phyloP scores from a whole-genome alignment of 2,797 vertebrate species.

The Pseudomugil gertrudae region DNA sequence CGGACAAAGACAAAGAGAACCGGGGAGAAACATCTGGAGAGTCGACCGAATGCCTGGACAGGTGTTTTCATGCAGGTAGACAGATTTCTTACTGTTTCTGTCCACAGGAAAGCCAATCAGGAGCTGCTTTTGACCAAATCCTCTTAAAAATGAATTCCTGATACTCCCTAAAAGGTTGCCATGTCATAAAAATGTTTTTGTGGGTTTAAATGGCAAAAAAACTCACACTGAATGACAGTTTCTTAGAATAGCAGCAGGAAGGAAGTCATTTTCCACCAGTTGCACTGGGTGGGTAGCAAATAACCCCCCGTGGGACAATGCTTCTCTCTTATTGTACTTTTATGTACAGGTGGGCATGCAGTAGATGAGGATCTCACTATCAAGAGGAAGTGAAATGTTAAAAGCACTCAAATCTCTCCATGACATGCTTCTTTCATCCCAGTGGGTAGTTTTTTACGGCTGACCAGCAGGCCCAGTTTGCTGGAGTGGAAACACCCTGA shows the following conservation, averaged over 20 bases:
- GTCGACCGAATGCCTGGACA: no score
- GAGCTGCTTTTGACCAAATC: neutral
- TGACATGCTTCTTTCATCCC: neutral
- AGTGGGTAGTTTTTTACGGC: constrained; percentile 1
- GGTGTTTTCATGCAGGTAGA: no score
- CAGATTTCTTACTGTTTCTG: neutral
- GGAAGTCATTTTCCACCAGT: neutral
- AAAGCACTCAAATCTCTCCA: constrained; percentile 3
- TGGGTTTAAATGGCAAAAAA: neutral
- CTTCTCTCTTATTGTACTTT: neutral
- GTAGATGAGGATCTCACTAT: constrained; percentile 5
- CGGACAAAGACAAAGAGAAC: no score
- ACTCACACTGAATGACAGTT: neutral
- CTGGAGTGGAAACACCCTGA: constrained; percentile 25
- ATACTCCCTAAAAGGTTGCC: neutral
- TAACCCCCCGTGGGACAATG: neutral
- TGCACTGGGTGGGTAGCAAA: neutral
- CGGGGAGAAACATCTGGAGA: no score
- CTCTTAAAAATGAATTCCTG: no score
- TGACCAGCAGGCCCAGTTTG: constrained; percentile 10
- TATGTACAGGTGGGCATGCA: neutral
- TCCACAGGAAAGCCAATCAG: neutral
- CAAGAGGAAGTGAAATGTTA: constrained; percentile 16
- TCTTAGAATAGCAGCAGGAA: neutral
- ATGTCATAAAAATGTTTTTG: neutral